Base-by-base conservation (phyloP, 2,888 invertebrate genomes). In the Tinea trinotella region DNA sequence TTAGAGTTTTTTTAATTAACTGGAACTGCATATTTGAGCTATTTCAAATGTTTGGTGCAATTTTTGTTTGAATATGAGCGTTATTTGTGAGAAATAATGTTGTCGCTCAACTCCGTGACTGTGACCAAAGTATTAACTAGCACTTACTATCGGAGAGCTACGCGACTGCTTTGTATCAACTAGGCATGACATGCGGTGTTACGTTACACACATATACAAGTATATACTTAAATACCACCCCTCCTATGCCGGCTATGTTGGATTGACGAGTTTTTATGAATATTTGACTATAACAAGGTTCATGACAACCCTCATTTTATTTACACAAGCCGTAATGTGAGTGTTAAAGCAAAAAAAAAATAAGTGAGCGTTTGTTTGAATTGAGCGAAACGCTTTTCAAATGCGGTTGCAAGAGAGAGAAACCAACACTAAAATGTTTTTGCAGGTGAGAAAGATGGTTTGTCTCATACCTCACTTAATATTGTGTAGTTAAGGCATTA, bases 141-240 rank as follows among this genome's bases (percentile, higher is more conserved):
- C 50, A 50, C 50, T 24, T 18, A 50, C 24, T 50, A 24, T 50
- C 50, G 50, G 24, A 50, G 50, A 50, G 22, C 40, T 46, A 19
- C 17, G 46, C 18, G 19, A 50, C 24, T n/a, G 50, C 50, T 50
- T 50, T 50, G 50, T 50, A 2, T 50, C 50, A 50, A 50, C 22
- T 50, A 50, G 50, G 63, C 61, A 60, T 61, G 60, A 56, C 57
- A 55, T 59, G 64, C 64, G 76, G 81, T 83, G 76, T 83, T 70
- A 67, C 66, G 72, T 83, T 83, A 80, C 82, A 50, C 18, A 40
- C 13, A 17, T 40, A 40, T 5, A 13, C 15, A 13, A 48, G 50
- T 24, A 22, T 19, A 12, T 22, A 50, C 24, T 24, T 50, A 18
- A 24, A 22, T 24, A 50, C 46, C 46, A 46, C 46, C 46, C 46